phyloP scores from a whole-genome alignment of 2,797 vertebrate species.

The Arrhamphus sclerolepis region DNA sequence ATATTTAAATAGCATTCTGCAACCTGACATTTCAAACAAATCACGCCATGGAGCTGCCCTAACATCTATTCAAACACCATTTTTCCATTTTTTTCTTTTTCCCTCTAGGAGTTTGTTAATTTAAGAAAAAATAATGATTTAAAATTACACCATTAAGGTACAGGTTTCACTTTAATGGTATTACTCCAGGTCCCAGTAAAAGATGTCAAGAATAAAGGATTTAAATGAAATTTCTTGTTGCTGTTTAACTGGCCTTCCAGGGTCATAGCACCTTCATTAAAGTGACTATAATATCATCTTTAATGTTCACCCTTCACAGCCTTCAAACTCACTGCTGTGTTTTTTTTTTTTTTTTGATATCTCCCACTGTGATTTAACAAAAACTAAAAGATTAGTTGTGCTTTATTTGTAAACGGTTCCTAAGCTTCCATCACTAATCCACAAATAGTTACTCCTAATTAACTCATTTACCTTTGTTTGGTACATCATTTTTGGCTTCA shows the following conservation, averaged over 20 bases:
- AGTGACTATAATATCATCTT: background rate
- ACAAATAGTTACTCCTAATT: constrained; percentile 65
- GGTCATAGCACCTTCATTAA: background rate
- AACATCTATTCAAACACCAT: too few relatives aligned
- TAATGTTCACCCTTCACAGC: background rate
- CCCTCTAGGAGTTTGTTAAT: too few relatives aligned
- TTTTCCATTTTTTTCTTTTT: too few relatives aligned
- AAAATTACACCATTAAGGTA: too few relatives aligned
- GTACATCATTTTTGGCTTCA: constrained; percentile 39
- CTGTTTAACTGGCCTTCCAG: background rate
- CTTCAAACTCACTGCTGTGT: background rate
- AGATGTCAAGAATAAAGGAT: too few relatives aligned
- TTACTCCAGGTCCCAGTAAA: too few relatives aligned
- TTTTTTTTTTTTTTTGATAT: background rate
- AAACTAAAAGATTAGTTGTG: constrained; percentile 29
- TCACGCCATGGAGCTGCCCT: too few relatives aligned
- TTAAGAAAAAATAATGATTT: too few relatives aligned
- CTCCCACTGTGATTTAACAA: constrained; percentile 5
- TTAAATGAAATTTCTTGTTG: too few relatives aligned
- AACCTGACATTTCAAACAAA: too few relatives aligned
- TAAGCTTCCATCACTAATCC: constrained; percentile 59
- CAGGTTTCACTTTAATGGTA: too few relatives aligned
- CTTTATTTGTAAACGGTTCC: constrained; percentile 43
- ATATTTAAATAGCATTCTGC: too few relatives aligned
- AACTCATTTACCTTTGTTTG: constrained; percentile 47